Evolutionary conservation across 2,888 invertebrate genomes (phyloP).

Genomic region (Synanthedon myopaeformis): DNA sequence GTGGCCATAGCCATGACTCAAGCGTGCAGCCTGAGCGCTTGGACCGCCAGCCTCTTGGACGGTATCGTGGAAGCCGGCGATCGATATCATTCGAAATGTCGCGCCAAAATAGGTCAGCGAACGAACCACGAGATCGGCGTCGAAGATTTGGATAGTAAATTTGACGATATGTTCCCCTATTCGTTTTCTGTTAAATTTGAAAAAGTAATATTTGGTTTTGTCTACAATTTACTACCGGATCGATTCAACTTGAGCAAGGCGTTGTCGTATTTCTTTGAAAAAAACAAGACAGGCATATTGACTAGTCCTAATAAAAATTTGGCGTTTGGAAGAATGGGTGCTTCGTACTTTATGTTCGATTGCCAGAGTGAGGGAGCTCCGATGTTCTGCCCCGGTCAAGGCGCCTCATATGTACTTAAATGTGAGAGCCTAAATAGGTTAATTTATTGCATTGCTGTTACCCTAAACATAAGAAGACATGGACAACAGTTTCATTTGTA

Average conservation of each 20-base stretch:
- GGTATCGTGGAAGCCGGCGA: conserved; percentile 72
- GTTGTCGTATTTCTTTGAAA: conserved; percentile 70
- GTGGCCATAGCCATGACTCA: conserved; percentile 70
- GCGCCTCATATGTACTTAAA: conserved; percentile 71
- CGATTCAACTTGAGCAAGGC: conserved; percentile 75
- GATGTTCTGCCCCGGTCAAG: conserved; percentile 69
- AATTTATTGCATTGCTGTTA: conserved; percentile 73
- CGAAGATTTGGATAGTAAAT: conserved; percentile 67
- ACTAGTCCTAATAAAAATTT: conserved; percentile 65
- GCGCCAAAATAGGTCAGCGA: conserved; percentile 40
- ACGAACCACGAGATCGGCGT: conserved; percentile 69
- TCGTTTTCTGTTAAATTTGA: conserved; percentile 68
- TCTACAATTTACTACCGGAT: conserved; percentile 67
- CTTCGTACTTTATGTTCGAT: conserved; percentile 77
- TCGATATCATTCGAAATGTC: conserved; percentile 65
- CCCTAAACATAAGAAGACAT: conserved; percentile 68
- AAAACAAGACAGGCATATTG: conserved; percentile 63
- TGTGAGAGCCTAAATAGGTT: conserved; percentile 72
- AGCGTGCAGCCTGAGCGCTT: conserved; percentile 72
- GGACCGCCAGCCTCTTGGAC: conserved; percentile 73
- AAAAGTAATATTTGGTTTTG: conserved; percentile 70
- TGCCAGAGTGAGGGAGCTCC: conserved; percentile 73
- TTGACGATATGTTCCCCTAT: conserved; percentile 69
- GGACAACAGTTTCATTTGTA: conserved; percentile 67
- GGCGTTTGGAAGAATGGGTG: conserved; percentile 59